Base-by-base conservation (phyloP, 37 sponge, comb jelly and placozoan species). In the Theonella swinhoei region DNA sequence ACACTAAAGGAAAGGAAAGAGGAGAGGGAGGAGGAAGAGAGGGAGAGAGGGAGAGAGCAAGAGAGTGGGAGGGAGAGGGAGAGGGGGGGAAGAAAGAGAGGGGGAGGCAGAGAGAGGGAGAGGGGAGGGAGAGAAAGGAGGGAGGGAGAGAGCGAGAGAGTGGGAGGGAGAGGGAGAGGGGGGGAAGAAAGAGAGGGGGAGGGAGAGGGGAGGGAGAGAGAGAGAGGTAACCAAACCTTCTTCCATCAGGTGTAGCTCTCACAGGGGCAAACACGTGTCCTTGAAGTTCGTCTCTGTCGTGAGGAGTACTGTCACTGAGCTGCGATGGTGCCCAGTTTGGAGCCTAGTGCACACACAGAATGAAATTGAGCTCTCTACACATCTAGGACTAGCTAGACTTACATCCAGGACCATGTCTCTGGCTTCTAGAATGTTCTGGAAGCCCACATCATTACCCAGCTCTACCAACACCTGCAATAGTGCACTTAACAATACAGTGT, bases 191-290 rank as follows among this genome's bases (percentile, higher is more conserved):
- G n/a, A n/a, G n/a, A n/a, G n/a, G n/a, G n/a, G n/a, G n/a, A n/a
- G n/a, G n/a, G n/a, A n/a, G n/a, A n/a, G n/a, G n/a, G n/a, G n/a
- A n/a, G n/a, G n/a, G n/a, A n/a, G n/a, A n/a, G n/a, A n/a, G n/a
- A n/a, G n/a, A n/a, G n/a, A n/a, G n/a, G n/a, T n/a, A n/a, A n/a
- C n/a, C n/a, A n/a, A n/a, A n/a, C n/a, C n/a, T n/a, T n/a, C n/a
- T n/a, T n/a, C n/a, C n/a, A n/a, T n/a, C n/a, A n/a, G n/a, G n/a
- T 72, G 36, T 1, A 29, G 23, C 41, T 67, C 88, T 89, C 38
- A 94, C 96, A 22, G 94, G 96, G 26, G 96, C 94, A 75, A 93
- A 81, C 29, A 93, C 70, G 39, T 93, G 89, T 30, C 93, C 89
- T 72, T 38, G 74, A 30, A 73, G 34, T 28, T 26, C 29, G 69